Base-by-base conservation (phyloP, 37 sponge, comb jelly and placozoan genomes). In the Haliclona indistincta region DNA sequence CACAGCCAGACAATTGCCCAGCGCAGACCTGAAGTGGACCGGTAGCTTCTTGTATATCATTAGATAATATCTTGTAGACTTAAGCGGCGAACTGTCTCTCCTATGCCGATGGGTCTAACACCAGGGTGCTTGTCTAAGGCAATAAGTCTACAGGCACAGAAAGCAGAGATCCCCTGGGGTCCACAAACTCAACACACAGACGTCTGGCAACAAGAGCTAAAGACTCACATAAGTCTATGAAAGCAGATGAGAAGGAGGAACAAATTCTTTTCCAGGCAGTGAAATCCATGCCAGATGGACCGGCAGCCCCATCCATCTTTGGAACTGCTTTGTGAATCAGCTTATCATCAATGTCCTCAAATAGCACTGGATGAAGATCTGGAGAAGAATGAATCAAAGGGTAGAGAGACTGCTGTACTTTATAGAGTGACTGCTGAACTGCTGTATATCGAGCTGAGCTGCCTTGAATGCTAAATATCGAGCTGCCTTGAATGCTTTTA, bases 41-140 rank as follows among this genome's bases (percentile, higher is more conserved):
- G 3, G 81, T 71, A 38, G 74, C 86, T 15, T 52, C 39, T n/a
- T 49, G 56, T 25, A 85, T 78, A 30, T 78, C 72, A 28, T 40
- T 39, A 56, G 52, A 70, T 35, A 23, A 68, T 61, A 28, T 76
- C 71, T 29, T 32, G 64, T 8, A 70, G 76, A 30, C 74, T 74
- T 36, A 86, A 75, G n/a, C 71, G 40, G 4, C 76, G 26, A 30
- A 42, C 65, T 6, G 71, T 68, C 51, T 80, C 81, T n/a, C 81
- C 75, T 22, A 80, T 38, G 13, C 67, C 77, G 34, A 86, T 80
- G 23, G 76, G 81, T 34, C 79, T 26, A 2, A 84, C 67, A n/a
- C 78, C 73, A 41, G 81, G 87, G 55, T 26, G 36, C 69, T 80
- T 86, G 81, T 86, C 77, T 25, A 80, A 56, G 15, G 87, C 68